Conservation (phyloP, 2,888 invertebrate genomes). For the Harmothoe impar region DNA sequence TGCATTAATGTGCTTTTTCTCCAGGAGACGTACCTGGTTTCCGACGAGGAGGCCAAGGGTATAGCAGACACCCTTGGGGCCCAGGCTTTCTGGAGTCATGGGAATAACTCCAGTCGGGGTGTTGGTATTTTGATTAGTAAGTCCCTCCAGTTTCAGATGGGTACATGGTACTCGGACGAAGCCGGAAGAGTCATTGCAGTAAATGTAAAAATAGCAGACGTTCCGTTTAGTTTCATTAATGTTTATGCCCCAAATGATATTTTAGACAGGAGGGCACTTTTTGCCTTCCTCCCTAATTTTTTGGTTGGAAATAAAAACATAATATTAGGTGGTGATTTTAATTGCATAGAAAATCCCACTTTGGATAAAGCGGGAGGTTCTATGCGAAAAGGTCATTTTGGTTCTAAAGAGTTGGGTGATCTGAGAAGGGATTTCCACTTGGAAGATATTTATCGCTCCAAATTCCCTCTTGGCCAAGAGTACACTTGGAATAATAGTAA, state of each 20-base stretch:
- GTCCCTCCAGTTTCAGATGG: not conserved
- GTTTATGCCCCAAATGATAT: not conserved
- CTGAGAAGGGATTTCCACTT: not conserved
- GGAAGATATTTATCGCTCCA: not conserved
- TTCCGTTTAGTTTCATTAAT: too few species aligned
- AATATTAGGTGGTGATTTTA: slow-evolving; percentile 1
- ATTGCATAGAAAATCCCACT: not conserved
- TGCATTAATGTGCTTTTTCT: not conserved
- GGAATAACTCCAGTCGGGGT: not conserved
- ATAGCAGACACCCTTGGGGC: too few species aligned
- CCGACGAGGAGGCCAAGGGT: not conserved
- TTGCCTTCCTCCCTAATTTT: not conserved
- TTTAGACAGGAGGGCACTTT: not conserved
- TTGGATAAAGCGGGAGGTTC: not conserved
- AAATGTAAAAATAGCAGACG: too few species aligned
- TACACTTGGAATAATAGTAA: not conserved
- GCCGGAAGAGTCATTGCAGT: not conserved
- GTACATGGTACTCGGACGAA: not conserved
- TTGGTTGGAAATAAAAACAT: not conserved
- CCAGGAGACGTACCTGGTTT: not conserved
- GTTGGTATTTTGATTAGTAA: not conserved
- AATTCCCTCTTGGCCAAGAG: not conserved
- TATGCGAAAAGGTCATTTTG: not conserved
- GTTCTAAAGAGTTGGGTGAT: not conserved
- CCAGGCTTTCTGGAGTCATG: not conserved